Evolutionary conservation across 2,113 vertebrate species (phyloP).

Genomic region (Lophotis ruficrista): DNA sequence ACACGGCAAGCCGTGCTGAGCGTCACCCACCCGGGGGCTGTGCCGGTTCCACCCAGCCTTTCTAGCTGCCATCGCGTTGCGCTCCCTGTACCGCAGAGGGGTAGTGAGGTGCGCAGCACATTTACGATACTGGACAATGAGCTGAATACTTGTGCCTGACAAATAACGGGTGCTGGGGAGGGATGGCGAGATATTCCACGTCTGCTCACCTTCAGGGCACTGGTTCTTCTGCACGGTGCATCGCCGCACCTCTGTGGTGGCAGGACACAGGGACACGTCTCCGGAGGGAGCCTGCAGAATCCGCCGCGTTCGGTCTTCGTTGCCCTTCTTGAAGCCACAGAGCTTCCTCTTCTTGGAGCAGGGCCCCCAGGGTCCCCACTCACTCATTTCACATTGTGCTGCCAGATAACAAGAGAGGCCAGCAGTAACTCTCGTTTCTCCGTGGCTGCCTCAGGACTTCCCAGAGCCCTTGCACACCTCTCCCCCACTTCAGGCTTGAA

Average conservation of each 20-base stretch:
- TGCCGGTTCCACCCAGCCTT: not conserved
- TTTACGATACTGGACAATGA: not conserved
- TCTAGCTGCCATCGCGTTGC: rapidly evolving
- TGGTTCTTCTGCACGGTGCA: conserved; percentile 84
- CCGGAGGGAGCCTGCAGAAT: conserved; percentile 78
- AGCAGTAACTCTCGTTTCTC: not conserved
- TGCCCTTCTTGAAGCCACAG: conserved; percentile 94
- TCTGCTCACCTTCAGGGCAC: conserved; percentile 84
- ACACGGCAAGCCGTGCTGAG: not conserved
- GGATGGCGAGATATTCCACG: rapidly evolving
- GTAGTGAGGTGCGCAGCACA: rapidly evolving
- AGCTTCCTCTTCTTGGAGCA: conserved; percentile 93
- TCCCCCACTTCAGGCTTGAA: not conserved
- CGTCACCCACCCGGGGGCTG: not conserved
- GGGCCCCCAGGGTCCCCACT: conserved; percentile 92
- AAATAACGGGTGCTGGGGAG: not conserved
- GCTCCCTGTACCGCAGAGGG: not conserved
- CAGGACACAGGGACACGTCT: conserved; percentile 76
- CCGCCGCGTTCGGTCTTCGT: conserved; percentile 81
- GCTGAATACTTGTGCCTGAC: not conserved
- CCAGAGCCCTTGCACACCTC: not conserved
- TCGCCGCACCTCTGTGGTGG: conserved; percentile 83
- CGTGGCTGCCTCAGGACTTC: not conserved
- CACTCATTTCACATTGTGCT: conserved; percentile 91
- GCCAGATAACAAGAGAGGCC: conserved; percentile 7